These are phyloP conservation scores for Latheticus oryzae DNA, from an alignment of 2,888 invertebrate genomes.

Conservation along the genomic window DNA sequence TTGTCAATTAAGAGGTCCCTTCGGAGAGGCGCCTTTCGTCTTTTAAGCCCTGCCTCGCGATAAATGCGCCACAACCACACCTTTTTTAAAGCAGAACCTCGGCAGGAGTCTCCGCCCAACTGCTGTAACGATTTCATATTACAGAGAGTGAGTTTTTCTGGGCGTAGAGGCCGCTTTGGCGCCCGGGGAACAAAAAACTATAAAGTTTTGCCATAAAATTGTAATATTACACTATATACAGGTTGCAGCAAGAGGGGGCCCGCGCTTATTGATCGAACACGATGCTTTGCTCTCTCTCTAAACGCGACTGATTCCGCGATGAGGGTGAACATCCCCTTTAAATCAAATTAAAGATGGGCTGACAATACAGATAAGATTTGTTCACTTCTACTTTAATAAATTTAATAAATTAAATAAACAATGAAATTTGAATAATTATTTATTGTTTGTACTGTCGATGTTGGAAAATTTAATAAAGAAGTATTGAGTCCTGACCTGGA, in stretches of 20 bases:
- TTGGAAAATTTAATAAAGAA: too few species aligned
- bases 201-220: conserved; percentile 61
- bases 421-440: too few species aligned
- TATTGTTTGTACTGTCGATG: too few species aligned
- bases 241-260: conserved; percentile 47
- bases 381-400: neutral
- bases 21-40: conserved; percentile 1
- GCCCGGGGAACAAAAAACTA: conserved; percentile 54
- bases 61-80: conserved; percentile 45
- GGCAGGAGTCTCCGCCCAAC: conserved; percentile 48
- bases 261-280: conserved; percentile 52
- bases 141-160: conserved; percentile 49
- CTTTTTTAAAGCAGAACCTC: conserved; percentile 46
- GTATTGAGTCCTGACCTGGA: conserved; percentile 6
- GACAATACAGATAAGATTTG: conserved; percentile 6
- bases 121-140: conserved; percentile 55
- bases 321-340: conserved; percentile 45
- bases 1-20: conserved; percentile 2
- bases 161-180: conserved; percentile 41
- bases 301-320: conserved; percentile 45
- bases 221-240: conserved; percentile 58
- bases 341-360: conserved; percentile 41
- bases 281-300: conserved; percentile 29
- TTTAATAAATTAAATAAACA: neutral
- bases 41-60: conserved; percentile 20